Conservation (phyloP, 2,888 invertebrate genomes). For the Quadriops clusia region DNA sequence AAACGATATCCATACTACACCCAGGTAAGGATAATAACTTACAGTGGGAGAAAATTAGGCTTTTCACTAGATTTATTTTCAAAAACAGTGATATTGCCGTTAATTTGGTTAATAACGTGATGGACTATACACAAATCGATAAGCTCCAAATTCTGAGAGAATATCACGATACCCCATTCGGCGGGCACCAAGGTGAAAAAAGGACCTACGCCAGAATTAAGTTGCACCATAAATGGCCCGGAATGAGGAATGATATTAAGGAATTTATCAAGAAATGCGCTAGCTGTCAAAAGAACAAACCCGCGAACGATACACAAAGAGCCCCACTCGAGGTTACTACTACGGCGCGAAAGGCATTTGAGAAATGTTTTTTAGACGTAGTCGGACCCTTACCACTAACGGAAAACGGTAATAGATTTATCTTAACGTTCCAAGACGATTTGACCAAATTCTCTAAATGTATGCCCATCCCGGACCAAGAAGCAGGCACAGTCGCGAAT, state of each 20-base stretch:
- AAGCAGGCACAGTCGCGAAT: constrained; percentile 23
- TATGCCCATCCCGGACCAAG: constrained; percentile 22
- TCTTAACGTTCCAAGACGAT: constrained; percentile 24
- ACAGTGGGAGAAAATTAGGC: not conserved
- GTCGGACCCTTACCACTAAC: constrained; percentile 23
- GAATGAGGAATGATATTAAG: constrained; percentile 13
- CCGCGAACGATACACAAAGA: constrained; percentile 13
- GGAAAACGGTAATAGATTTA: constrained; percentile 19
- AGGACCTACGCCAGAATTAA: constrained; percentile 12
- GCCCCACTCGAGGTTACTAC: constrained; percentile 27
- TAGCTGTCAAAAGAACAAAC: constrained; percentile 22
- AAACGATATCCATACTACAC: constrained; percentile 6
- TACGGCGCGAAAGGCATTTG: constrained; percentile 21
- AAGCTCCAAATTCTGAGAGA: constrained; percentile 6
- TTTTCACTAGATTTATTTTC: constrained; percentile 6
- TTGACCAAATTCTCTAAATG: constrained; percentile 25
- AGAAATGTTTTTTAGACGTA: constrained; percentile 23
- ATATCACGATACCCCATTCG: constrained; percentile 8
- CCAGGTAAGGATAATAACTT: constrained; percentile 2
- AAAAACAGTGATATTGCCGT: not conserved
- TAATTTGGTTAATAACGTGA: constrained; percentile 1
- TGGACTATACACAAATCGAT: not conserved
- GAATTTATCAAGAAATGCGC: constrained; percentile 13
- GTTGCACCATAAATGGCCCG: constrained; percentile 11
- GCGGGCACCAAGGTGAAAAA: constrained; percentile 12